These are phyloP conservation scores for Drosophila melanosoma DNA, from an alignment of 2,888 invertebrate species.

Conservation along the genomic window DNA sequence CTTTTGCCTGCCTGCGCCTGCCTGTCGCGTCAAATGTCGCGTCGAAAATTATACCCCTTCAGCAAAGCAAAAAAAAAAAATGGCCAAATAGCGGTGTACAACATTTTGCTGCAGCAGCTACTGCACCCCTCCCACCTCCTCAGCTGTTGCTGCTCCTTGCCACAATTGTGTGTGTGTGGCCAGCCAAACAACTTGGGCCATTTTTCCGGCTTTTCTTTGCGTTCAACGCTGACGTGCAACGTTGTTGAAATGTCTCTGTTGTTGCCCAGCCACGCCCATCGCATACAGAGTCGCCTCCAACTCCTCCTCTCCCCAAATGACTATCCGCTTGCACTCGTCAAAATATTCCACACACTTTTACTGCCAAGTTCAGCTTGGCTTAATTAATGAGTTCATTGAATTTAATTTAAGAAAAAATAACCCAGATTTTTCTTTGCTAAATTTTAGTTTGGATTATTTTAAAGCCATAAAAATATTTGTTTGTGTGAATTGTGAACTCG, in stretches of 20 bases:
- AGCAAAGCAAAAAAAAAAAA: conserved; percentile 29
- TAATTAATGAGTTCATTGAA: not conserved
- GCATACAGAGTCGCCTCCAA: conserved; percentile 12
- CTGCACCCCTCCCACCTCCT: not conserved
- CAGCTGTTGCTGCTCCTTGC: not conserved
- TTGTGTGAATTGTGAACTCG: no score
- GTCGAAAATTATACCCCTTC: conserved; percentile 82
- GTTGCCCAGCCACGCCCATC: conserved; percentile 59
- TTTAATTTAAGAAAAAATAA: not conserved
- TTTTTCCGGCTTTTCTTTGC: conserved; percentile 76
- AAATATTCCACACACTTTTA: not conserved
- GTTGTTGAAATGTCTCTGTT: conserved; percentile 44
- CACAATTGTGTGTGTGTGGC: conserved; percentile 48
- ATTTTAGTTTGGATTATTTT: not conserved
- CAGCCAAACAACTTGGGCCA: conserved; percentile 74
- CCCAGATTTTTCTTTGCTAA: no score
- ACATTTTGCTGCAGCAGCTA: conserved; percentile 34
- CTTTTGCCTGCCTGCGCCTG: conserved; percentile 16
- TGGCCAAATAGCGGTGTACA: conserved; percentile 64
- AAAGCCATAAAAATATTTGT: no score
- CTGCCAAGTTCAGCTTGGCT: not conserved
- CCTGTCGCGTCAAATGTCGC: conserved; percentile 83
- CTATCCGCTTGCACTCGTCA: conserved; percentile 18
- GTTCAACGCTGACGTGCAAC: conserved; percentile 65
- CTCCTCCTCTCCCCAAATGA: conserved; percentile 7